Evolutionary conservation across 2,113 vertebrate species (phyloP), one percentile per base, ranked within the genome.

Genomic region (Pelecanoides urinatrix): DNA sequence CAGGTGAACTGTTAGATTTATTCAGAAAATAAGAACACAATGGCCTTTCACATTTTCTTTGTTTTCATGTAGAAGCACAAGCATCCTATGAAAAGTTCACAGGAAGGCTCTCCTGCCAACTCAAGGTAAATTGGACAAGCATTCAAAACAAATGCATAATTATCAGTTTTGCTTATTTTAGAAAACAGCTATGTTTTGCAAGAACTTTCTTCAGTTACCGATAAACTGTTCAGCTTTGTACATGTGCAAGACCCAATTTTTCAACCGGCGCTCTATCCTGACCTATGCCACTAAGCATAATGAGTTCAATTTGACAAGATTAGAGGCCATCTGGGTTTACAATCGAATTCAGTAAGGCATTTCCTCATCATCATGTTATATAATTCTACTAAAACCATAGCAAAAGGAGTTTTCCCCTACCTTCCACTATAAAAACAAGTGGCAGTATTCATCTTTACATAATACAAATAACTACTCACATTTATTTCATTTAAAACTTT

Each of bases 261-360:
- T 90, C 26, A 66, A n/a, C 20, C 22, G 47, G 59, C 20, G 59
- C 59, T 71, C 59, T 12, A 56, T 29, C 52, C 53, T 87, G 83
- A 91, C 88, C 76, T 50, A 30, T 20, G 30, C 45, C 73, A 81
- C 72, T 65, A 55, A 75, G 56, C 36, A 58, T 47, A 66, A 62
- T 8, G 40, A 92, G 44, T 61, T 92, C 71, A 59, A 70, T 61
- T 65, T 12, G 17, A 65, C 76, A 88, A 94, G 91, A 96, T 96
- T 87, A 96, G 58, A 91, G 76, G 91, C 83, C 96, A 94, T 94
- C 91, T 97, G 92, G 68, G 77, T 95, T 95, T 92, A 94, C 83
- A 78, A 66, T 22, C 32, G 70, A 65, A 53, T 67, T 96, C 76
- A 68, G 73, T 87, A 96, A 96, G 76, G 83, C 0, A 5, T 81